Conservation (phyloP, 2,113 vertebrate genomes). For the Sardina pilchardus region DNA sequence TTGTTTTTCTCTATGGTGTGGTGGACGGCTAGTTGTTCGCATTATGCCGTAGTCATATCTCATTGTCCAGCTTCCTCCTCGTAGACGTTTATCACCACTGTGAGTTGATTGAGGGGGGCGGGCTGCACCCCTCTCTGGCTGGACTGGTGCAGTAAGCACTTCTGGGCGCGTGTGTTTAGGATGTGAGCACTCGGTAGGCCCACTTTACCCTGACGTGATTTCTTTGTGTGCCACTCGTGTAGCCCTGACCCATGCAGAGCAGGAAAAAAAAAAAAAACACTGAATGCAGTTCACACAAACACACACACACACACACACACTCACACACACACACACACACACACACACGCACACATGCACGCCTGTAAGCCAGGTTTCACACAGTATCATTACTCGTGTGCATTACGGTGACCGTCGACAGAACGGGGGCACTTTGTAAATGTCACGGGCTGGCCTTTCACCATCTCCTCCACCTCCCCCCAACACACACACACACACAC, state of each 20-base stretch:
- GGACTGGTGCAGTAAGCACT: background rate
- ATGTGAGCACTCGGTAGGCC: background rate
- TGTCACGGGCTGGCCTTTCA: conserved; percentile 52
- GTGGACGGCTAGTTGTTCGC: background rate
- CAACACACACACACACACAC: no score
- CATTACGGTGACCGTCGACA: conserved; percentile 50
- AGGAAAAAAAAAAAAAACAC: background rate
- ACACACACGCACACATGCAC: conserved; percentile 24
- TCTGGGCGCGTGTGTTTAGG: background rate
- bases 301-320: conserved; percentile 22
- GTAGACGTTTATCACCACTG: background rate
- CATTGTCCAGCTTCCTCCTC: background rate
- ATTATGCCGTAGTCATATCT: background rate
- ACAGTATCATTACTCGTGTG: conserved; percentile 53
- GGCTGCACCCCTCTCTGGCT: background rate
- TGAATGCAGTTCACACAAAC: background rate
- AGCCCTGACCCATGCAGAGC: conserved; percentile 1
- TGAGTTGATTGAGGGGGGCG: background rate
- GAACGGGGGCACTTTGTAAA: conserved; percentile 60
- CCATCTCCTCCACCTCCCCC: conserved; percentile 8
- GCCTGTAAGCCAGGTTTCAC: conserved; percentile 19
- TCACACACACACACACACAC: conserved; percentile 23
- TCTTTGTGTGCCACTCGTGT: background rate
- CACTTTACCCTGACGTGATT: background rate
- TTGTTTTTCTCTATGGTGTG: background rate